These are phyloP conservation scores for Myanophis thanlyinensis DNA, from an alignment of 2,113 vertebrate genomes.

Conservation along the genomic window DNA sequence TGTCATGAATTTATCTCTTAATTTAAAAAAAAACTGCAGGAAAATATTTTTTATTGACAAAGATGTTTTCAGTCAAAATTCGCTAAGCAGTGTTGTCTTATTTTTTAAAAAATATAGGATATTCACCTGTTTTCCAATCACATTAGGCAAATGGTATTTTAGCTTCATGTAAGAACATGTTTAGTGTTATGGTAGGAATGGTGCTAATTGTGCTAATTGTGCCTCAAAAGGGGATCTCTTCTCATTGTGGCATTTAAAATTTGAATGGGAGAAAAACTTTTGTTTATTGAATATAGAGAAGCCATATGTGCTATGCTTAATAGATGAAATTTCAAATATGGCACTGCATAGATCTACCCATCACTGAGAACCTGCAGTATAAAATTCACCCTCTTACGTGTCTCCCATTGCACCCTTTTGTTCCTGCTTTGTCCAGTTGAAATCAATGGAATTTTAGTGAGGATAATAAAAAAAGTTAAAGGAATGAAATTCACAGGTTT, in stretches of 20 bases:
- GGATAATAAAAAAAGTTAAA: not conserved
- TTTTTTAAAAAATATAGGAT: not conserved
- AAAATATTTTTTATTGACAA: conserved; percentile 57
- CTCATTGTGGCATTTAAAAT: not conserved
- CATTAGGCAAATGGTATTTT: conserved; percentile 4
- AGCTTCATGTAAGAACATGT: not conserved
- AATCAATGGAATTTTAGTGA: not conserved
- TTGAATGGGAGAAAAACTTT: not conserved
- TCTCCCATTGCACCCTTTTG: not conserved
- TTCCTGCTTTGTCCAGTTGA: not conserved
- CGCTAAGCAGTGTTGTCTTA: conserved; percentile 16
- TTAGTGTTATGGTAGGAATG: not conserved
- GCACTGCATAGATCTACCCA: not conserved
- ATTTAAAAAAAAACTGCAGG: not conserved
- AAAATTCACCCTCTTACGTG: not conserved
- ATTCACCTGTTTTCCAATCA: not conserved
- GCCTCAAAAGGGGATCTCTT: not conserved
- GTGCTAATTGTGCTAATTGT: not conserved
- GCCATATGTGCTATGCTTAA: not conserved
- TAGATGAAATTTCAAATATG: not conserved
- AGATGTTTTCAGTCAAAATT: conserved; percentile 40
- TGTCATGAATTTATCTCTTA: conserved; percentile 33
- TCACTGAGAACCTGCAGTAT: not conserved
- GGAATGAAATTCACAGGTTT: not conserved
- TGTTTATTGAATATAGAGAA: not conserved